Evolutionary conservation across 2,113 vertebrate genomes (phyloP).

Genomic region (Calonectris borealis): DNA sequence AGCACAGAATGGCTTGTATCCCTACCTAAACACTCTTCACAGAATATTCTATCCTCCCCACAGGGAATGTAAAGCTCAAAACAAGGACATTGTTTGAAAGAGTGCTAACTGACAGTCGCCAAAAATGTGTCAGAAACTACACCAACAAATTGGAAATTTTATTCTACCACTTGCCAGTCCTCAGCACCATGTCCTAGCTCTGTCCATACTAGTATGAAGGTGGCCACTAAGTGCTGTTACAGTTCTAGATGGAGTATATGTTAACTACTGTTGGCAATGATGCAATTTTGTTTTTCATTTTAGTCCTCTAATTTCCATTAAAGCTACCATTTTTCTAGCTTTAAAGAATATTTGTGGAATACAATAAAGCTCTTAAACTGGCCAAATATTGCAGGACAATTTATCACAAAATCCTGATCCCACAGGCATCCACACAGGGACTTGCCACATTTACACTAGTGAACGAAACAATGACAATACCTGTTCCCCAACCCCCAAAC

Average conservation of each 20-base stretch:
- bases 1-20: neutral
- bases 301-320: neutral
- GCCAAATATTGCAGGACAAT: neutral
- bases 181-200: neutral
- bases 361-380: neutral
- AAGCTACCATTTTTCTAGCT: neutral
- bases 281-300: neutral
- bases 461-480: neutral
- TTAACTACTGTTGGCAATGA: neutral
- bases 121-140: neutral
- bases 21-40: neutral
- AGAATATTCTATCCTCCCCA: neutral
- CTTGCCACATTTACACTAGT: neutral
- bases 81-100: neutral
- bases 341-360: neutral
- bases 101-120: rapidly evolving
- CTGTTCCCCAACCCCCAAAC: neutral
- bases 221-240: neutral
- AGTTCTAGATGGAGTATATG: neutral
- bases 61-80: neutral
- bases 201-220: neutral
- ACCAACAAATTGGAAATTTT: neutral
- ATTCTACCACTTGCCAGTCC: neutral
- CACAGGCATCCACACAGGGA: neutral
- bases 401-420: neutral